phyloP scores from a whole-genome alignment of 2,113 vertebrate genomes.

The Cathartes aura region DNA sequence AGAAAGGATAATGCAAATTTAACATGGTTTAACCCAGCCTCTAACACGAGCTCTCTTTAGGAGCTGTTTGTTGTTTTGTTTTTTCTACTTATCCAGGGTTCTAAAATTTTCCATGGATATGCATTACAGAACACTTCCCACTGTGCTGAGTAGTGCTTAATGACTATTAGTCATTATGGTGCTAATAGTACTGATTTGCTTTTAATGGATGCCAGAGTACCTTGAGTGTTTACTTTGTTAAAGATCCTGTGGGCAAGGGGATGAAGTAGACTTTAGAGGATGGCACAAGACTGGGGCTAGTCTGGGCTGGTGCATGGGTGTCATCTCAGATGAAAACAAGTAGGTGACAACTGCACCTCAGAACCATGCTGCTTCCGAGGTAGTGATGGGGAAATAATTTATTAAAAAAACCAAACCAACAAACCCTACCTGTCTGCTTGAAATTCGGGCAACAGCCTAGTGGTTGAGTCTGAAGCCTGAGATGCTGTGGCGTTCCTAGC shows the following conservation, averaged over 20 bases:
- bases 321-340: neutral
- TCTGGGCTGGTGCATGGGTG: neutral
- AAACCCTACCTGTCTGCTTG: neutral
- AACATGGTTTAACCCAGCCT: neutral
- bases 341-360: neutral
- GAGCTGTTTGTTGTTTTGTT: neutral
- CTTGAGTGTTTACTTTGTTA: neutral
- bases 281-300: neutral
- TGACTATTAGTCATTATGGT: neutral
- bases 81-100: neutral
- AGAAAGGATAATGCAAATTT: neutral
- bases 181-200: neutral
- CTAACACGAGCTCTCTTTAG: neutral
- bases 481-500: neutral
- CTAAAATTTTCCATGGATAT: neutral
- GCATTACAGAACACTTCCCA: neutral
- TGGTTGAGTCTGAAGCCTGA: neutral
- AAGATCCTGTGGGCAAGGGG: neutral
- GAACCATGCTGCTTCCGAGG: neutral
- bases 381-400: neutral
- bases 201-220: neutral
- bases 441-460: neutral
- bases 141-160: conserved; percentile 1
- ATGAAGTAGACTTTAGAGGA: neutral
- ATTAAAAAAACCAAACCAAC: neutral